Evolutionary conservation across 1,140 invertebrate species (phyloP).

Genomic region (Diplogasteroides magnus): DNA sequence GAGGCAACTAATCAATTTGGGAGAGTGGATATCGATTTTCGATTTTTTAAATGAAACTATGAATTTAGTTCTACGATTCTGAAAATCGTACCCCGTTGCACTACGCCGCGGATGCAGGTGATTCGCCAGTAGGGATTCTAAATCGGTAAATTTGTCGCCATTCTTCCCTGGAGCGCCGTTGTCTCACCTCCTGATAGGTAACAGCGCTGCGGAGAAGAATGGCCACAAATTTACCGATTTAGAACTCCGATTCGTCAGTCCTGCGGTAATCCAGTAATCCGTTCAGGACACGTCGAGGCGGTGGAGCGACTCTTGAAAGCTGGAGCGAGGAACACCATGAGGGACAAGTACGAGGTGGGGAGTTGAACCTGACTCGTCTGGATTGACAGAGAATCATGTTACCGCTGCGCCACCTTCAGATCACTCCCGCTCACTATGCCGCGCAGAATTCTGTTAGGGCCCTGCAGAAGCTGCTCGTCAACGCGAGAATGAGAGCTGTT

Average conservation of each 20-base stretch:
- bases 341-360: neutral
- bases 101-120: constrained; percentile 25
- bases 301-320: neutral
- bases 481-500: neutral
- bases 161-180: too few relatives aligned
- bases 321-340: neutral
- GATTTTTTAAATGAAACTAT: too few relatives aligned
- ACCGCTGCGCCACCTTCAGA: too few relatives aligned
- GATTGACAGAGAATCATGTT: too few relatives aligned
- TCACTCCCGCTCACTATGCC: constrained; percentile 27
- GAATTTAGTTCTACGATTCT: constrained; percentile 8
- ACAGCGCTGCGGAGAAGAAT: too few relatives aligned
- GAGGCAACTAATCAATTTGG: neutral
- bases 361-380: too few relatives aligned
- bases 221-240: too few relatives aligned
- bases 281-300: neutral
- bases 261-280: neutral
- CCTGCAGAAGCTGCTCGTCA: constrained; percentile 11
- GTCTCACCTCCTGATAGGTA: too few relatives aligned
- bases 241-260: neutral
- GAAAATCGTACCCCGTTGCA: constrained; percentile 23
- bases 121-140: constrained; percentile 21
- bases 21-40: neutral
- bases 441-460: constrained; percentile 17
- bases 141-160: too few relatives aligned